Base-by-base conservation (phyloP, 2,113 vertebrate species). In the Eurystomus gularis region DNA sequence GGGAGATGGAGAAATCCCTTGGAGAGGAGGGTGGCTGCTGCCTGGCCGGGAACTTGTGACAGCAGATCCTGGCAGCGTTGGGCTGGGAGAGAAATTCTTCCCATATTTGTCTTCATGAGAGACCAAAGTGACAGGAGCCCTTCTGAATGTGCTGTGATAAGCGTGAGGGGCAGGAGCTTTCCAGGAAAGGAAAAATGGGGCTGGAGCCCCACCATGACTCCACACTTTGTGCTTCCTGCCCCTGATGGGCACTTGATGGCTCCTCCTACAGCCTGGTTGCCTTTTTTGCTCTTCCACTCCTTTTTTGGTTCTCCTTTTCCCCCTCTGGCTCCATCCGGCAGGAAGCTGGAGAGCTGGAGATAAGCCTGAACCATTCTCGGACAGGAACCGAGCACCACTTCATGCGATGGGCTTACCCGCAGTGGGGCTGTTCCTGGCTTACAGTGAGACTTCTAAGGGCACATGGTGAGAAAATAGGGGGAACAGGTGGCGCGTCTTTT, bases 281-380 rank as follows among this genome's bases (percentile, higher is more conserved):
- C 28, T 68, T 77, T 72, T 68, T 58, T 3, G 21, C 11, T 82
- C 58, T 44, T 93, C 75, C 42, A 13, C 7, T 93, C 96, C 93
- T 94, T 96, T 95, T 97, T 96, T 93, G 93, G 94, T 78, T 19
- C 31, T 93, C n/a, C 33, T 69, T 90, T 72, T 21, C 37, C 33
- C 51, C 0, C 0, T 7, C 5, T 0, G 0, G 28, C 69, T 93
- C 35, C 49, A 42, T 61, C 83, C 4, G 2, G 71, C 57, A 80
- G 86, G 93, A 93, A 94, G 69, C 84, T 80, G 92, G 77, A 39
- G 87, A 85, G 71, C 48, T 72, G 29, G 31, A 88, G 96, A 97
- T 97, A 97, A 78, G 88, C 13, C 57, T 35, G 37, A 44, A 12
- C 58, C 3, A 1, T 54, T 86, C 70, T 58, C 8, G 0, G 35